phyloP scores from a whole-genome alignment of 2,113 vertebrate genomes.

The Gymnogyps californianus region DNA sequence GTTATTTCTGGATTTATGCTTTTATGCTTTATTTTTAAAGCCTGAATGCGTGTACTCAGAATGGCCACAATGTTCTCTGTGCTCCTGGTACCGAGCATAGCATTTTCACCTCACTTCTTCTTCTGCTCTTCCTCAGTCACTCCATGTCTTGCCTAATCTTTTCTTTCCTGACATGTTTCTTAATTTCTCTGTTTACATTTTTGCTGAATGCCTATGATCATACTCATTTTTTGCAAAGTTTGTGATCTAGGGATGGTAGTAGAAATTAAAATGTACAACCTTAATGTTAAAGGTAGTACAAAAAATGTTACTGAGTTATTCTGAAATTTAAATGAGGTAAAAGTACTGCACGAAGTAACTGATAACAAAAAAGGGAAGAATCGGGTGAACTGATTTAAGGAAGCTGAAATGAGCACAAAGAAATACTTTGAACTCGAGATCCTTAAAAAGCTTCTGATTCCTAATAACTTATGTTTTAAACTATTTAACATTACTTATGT shows the following conservation, averaged over 20 bases:
- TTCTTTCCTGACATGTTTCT: not conserved
- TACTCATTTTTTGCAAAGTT: not conserved
- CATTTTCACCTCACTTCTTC: not conserved
- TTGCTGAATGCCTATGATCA: not conserved
- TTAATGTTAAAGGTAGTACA: not conserved
- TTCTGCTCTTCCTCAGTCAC: not conserved
- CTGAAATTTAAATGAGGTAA: not conserved
- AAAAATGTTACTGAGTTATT: not conserved
- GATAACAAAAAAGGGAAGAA: not conserved
- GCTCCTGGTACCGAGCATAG: not conserved
- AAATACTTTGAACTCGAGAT: not conserved
- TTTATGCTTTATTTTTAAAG: not conserved
- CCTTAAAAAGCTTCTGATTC: not conserved
- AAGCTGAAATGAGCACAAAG: not conserved
- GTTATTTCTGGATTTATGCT: not conserved
- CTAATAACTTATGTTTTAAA: not conserved
- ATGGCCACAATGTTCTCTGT: not conserved
- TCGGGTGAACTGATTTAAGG: not conserved
- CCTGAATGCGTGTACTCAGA: not conserved
- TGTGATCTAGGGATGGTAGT: not conserved
- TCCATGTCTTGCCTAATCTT: not conserved
- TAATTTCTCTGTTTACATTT: not conserved
- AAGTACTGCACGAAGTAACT: not conserved
- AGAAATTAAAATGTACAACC: not conserved
- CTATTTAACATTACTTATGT: not conserved